These are phyloP conservation scores for Lacerta bilineata DNA, from an alignment of 2,797 vertebrate genomes.

Conservation along the genomic window DNA sequence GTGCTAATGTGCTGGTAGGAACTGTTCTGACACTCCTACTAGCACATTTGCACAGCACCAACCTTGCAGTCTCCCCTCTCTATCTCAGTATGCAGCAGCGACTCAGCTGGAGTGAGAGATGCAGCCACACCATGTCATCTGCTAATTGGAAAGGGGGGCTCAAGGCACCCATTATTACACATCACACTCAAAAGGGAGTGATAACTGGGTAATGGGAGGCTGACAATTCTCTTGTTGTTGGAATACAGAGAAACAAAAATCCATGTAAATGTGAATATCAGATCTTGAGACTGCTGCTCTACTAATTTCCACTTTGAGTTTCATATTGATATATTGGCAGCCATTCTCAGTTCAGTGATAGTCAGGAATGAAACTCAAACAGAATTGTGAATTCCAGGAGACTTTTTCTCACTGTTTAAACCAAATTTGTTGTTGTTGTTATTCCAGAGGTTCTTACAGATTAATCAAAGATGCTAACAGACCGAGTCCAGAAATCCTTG, in stretches of 20 bases:
- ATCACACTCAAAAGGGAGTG: background rate
- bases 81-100: no score
- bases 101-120: no score
- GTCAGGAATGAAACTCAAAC: background rate
- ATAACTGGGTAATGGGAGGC: background rate
- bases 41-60: no score
- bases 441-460: constrained; percentile 61
- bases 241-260: background rate
- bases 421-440: background rate
- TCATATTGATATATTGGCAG: background rate
- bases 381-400: background rate
- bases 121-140: no score
- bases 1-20: no score
- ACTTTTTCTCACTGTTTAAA: constrained; percentile 35
- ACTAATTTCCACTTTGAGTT: background rate
- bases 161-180: background rate
- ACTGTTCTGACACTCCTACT: no score
- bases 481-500: constrained; percentile 48
- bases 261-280: background rate
- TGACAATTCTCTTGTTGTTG: background rate
- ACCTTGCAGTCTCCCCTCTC: no score
- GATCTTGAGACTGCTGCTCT: background rate
- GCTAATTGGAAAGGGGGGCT: no score
- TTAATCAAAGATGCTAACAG: constrained; percentile 72
- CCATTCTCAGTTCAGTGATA: background rate